phyloP scores from a whole-genome alignment of 2,113 vertebrate species.

The Apodemus sylvaticus region DNA sequence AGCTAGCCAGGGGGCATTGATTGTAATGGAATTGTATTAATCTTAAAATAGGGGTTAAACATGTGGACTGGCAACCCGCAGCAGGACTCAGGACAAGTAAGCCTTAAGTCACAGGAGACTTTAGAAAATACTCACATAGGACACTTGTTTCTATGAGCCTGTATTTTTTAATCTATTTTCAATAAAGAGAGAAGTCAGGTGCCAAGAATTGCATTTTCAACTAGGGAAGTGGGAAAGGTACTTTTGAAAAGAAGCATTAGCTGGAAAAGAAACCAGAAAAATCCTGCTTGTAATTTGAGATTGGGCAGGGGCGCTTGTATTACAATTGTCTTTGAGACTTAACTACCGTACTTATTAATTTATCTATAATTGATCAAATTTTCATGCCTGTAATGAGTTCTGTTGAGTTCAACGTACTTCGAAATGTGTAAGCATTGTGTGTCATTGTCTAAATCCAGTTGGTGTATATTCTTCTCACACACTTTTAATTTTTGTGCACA shows the following conservation, averaged over 20 bases:
- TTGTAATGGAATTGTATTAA: conserved; percentile 14
- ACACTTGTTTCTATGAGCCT: not conserved
- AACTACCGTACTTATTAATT: not conserved
- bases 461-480: not conserved
- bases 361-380: not conserved
- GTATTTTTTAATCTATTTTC: conserved; percentile 25
- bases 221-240: not conserved
- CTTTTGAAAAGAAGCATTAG: not conserved
- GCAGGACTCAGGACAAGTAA: not conserved
- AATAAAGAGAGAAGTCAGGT: not conserved
- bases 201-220: not conserved
- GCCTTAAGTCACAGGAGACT: not conserved
- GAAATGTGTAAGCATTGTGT: not conserved
- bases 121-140: not conserved
- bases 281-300: not conserved
- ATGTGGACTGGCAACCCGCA: not conserved
- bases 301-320: not conserved
- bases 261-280: conserved; percentile 14
- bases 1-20: conserved; percentile 20
- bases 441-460: not conserved
- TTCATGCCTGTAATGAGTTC: not conserved
- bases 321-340: not conserved
- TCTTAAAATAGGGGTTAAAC: not conserved
- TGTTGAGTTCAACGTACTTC: not conserved
- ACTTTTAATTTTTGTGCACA: not conserved